phyloP scores from a whole-genome alignment of 2,113 vertebrate species.

The Reinhardtius hippoglossoides region DNA sequence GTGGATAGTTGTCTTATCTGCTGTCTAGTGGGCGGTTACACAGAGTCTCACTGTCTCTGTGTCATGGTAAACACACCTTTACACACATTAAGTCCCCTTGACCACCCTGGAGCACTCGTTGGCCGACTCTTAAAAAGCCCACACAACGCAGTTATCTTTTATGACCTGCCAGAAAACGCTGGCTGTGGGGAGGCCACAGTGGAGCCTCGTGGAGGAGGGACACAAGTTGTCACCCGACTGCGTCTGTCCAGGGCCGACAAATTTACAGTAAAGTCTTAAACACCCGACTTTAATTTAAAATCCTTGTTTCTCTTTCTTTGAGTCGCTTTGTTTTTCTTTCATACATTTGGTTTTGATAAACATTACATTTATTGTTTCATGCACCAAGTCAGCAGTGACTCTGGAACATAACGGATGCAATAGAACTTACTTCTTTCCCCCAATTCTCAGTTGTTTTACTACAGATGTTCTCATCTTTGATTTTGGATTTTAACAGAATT shows the following conservation, averaged over 20 bases:
- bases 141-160: conserved; percentile 86
- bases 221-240: conserved; percentile 49
- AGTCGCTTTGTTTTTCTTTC: too few species aligned
- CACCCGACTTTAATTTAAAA: neutral
- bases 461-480: too few species aligned
- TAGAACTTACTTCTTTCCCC: too few species aligned
- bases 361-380: neutral
- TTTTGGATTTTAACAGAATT: too few species aligned
- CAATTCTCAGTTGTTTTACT: too few species aligned
- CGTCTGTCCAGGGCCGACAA: conserved; percentile 8
- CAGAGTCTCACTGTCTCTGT: conserved; percentile 63
- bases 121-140: conserved; percentile 82
- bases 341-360: neutral
- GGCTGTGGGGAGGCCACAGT: conserved; percentile 71
- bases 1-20: conserved; percentile 64
- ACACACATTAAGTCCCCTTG: conserved; percentile 69
- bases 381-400: too few species aligned
- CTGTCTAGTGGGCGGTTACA: conserved; percentile 49
- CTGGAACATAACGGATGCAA: too few species aligned
- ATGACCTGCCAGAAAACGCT: conserved; percentile 83
- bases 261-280: conserved; percentile 12
- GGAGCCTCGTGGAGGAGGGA: conserved; percentile 26
- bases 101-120: conserved; percentile 79
- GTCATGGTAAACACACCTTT: conserved; percentile 69
- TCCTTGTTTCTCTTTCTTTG: too few species aligned